Evolutionary conservation across 2,113 vertebrate species (phyloP).

Genomic region (Lasiurus borealis): DNA sequence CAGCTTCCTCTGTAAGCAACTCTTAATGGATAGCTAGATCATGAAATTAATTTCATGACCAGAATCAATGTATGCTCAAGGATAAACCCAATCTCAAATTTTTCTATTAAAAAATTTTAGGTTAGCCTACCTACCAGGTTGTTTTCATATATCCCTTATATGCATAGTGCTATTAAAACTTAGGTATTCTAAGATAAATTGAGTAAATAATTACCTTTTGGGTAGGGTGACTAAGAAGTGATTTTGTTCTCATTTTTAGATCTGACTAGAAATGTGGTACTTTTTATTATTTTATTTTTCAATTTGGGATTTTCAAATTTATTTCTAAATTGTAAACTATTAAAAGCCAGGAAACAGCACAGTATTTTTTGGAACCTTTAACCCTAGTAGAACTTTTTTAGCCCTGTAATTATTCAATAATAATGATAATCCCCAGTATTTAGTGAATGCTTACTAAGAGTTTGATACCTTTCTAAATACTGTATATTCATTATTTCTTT

Average conservation of each 20-base stretch:
- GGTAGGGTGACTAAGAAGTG: not conserved
- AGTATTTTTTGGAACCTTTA: not conserved
- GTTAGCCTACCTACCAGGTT: not conserved
- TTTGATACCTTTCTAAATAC: not conserved
- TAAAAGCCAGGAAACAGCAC: not conserved
- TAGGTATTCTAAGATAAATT: slow-evolving; percentile 35
- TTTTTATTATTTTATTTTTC: slow-evolving; percentile 40
- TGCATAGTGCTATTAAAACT: slow-evolving; percentile 3
- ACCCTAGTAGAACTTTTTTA: not conserved
- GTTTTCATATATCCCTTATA: slow-evolving; percentile 17
- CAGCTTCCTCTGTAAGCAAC: not conserved
- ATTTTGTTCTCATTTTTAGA: slow-evolving; percentile 48
- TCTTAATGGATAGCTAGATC: not conserved
- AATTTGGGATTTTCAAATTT: not conserved
- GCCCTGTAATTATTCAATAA: slow-evolving; percentile 22
- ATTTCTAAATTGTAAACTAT: slow-evolving; percentile 62
- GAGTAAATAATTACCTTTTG: slow-evolving; percentile 30
- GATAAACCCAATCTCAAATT: not conserved
- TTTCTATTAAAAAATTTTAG: slow-evolving; percentile 50
- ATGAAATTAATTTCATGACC: not conserved
- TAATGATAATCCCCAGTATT: not conserved
- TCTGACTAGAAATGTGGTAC: not conserved
- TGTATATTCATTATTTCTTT: not conserved
- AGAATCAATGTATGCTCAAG: not conserved
- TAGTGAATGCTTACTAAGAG: not conserved